Conservation (phyloP, 2,797 vertebrate genomes). For the Anguilla pacifica region DNA sequence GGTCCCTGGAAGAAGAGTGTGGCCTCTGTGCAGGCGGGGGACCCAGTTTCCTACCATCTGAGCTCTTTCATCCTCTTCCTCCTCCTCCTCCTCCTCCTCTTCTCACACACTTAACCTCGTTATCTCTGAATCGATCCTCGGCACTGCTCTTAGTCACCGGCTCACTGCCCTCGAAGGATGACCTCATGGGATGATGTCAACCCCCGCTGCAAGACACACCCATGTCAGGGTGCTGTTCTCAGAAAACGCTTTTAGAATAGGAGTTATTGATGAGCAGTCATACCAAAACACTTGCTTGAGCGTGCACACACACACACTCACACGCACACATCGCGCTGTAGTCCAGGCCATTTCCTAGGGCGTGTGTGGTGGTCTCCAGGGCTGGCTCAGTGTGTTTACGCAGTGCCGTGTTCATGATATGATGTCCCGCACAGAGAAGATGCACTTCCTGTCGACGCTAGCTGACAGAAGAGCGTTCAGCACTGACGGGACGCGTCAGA, state of each 20-base stretch:
- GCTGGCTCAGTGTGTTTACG: too few species aligned
- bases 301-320: background rate
- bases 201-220: background rate
- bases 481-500: too few species aligned
- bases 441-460: too few species aligned
- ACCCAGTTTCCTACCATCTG: background rate
- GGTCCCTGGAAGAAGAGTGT: background rate
- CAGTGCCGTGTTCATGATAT: too few species aligned
- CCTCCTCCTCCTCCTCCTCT: background rate
- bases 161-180: background rate
- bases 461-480: too few species aligned
- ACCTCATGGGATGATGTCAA: conserved; percentile 6
- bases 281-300: too few species aligned
- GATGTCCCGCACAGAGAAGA: too few species aligned
- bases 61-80: background rate
- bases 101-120: background rate
- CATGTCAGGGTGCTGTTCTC: background rate
- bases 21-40: background rate
- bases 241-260: background rate
- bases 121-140: background rate
- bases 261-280: background rate
- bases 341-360: too few species aligned
- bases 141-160: background rate
- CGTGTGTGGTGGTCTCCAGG: too few species aligned
- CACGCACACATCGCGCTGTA: background rate